Percentiles rank a stretch among this genome's conserved stretches.
These are phyloP conservation scores for Agraylea sexmaculata DNA, from an alignment of 1,140 invertebrate genomes.

Conservation along the genomic window DNA sequence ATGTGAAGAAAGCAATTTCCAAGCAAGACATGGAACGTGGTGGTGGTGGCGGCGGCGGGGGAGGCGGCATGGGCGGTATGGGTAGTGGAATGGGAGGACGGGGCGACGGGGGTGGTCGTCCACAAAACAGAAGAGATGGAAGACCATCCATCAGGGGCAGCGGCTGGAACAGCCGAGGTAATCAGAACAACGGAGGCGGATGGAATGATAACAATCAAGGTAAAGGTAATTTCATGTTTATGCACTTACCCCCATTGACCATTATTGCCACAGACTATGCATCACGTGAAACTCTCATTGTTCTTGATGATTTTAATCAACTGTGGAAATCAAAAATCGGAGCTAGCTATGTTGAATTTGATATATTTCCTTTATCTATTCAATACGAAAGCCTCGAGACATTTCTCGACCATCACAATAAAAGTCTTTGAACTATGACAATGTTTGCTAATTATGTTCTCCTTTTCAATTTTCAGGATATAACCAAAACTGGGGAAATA, in stretches of 20 bases:
- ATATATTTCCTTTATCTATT: slow-evolving; percentile 1
- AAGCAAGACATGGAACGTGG: slow-evolving; percentile 55
- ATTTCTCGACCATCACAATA: slow-evolving; percentile 1
- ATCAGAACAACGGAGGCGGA: slow-evolving; percentile 22
- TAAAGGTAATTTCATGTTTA: no score
- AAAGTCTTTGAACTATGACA: slow-evolving; percentile 3
- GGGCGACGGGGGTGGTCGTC: slow-evolving; percentile 25
- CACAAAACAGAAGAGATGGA: slow-evolving; percentile 14
- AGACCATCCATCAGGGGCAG: slow-evolving; percentile 17
- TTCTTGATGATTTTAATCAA: slow-evolving; percentile 8
- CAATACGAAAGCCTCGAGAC: slow-evolving; percentile 14
- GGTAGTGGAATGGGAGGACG: slow-evolving; percentile 28
- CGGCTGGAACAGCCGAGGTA: no score
- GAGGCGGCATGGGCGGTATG: slow-evolving; percentile 29
- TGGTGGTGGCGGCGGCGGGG: slow-evolving; percentile 38
- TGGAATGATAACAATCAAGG: slow-evolving; percentile 23
- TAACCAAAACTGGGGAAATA: slow-evolving; percentile 32
- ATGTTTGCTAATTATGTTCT: neutral
- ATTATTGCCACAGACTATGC: slow-evolving; percentile 11
- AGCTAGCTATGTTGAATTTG: slow-evolving; percentile 17
- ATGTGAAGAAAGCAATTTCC: slow-evolving; percentile 69
- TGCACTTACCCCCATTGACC: no score
- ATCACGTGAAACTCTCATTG: slow-evolving; percentile 3
- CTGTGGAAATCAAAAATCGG: slow-evolving; percentile 15
- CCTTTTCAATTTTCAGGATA: slow-evolving; percentile 24